Percentiles rank a stretch among this genome's conserved stretches.
phyloP scores from a whole-genome alignment of 1,140 invertebrate species.

The Tribolium castaneum region DNA sequence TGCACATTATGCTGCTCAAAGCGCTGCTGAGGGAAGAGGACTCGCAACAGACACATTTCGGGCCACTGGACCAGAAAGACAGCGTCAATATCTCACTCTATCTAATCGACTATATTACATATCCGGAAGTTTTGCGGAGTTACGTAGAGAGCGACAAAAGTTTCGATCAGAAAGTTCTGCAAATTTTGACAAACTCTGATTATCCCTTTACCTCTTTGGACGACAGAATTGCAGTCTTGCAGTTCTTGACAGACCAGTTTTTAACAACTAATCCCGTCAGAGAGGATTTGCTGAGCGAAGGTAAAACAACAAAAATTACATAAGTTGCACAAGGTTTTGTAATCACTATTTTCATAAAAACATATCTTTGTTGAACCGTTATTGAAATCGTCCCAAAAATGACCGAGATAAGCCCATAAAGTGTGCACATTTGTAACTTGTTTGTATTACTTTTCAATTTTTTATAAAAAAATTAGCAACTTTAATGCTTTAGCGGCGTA shows the following conservation, averaged over 20 bases:
- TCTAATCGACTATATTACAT: constrained; percentile 93
- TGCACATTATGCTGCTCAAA: constrained; percentile 93
- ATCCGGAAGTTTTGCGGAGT: constrained; percentile 89
- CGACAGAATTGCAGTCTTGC: constrained; percentile 86
- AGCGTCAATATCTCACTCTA: constrained; percentile 93
- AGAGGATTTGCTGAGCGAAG: constrained; percentile 94
- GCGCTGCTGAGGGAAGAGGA: constrained; percentile 94
- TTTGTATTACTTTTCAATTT: too few species aligned
- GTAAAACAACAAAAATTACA: constrained; percentile 64
- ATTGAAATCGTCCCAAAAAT: too few species aligned
- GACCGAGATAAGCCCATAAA: too few species aligned
- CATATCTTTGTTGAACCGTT: too few species aligned
- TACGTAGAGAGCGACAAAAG: constrained; percentile 91
- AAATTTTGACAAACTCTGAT: constrained; percentile 79
- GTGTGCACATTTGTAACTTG: too few species aligned
- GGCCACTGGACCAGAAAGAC: constrained; percentile 95
- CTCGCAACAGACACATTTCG: constrained; percentile 93
- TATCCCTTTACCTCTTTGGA: constrained; percentile 91
- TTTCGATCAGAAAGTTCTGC: constrained; percentile 78
- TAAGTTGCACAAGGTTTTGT: too few species aligned
- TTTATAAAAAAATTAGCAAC: too few species aligned
- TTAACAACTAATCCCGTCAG: constrained; percentile 92
- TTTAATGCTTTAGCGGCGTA: too few species aligned
- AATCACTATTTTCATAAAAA: background rate
- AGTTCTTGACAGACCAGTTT: constrained; percentile 94